Evolutionary conservation across 2,888 invertebrate species (phyloP).

Genomic region (Drosophila cyrtoloma): DNA sequence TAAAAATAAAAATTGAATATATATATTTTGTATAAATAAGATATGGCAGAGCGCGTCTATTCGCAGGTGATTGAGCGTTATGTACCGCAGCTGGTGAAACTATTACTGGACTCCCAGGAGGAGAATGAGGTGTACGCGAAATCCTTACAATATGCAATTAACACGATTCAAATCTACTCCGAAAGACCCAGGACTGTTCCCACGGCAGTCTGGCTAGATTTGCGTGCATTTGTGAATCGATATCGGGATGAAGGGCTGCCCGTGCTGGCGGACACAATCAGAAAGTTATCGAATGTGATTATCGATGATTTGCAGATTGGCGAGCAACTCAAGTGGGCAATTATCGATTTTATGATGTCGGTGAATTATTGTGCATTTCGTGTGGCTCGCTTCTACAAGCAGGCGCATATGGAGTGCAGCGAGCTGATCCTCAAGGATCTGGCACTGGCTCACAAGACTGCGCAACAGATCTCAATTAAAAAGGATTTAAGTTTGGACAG

Average conservation of each 20-base stretch:
- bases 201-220: conserved; percentile 2
- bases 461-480: too few species aligned
- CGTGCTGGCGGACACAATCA: conserved; percentile 20
- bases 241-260: conserved; percentile 27
- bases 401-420: neutral
- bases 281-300: conserved; percentile 31
- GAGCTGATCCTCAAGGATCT: conserved; percentile 4
- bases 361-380: conserved; percentile 46
- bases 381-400: neutral
- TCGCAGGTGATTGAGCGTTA: conserved; percentile 5
- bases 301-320: conserved; percentile 15
- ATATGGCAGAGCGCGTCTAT: neutral
- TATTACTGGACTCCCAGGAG: conserved; percentile 6
- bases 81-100: conserved; percentile 33
- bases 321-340: conserved; percentile 15
- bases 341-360: conserved; percentile 52
- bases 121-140: conserved; percentile 1
- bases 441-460: neutral
- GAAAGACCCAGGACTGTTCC: neutral
- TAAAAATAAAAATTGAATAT: neutral
- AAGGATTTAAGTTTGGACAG: neutral
- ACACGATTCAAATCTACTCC: neutral
- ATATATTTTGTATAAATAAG: conserved; percentile 29
- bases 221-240: conserved; percentile 41
- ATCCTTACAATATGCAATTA: conserved; percentile 7